phyloP scores from a whole-genome alignment of 2,888 invertebrate genomes.

The Epinotia ramella region DNA sequence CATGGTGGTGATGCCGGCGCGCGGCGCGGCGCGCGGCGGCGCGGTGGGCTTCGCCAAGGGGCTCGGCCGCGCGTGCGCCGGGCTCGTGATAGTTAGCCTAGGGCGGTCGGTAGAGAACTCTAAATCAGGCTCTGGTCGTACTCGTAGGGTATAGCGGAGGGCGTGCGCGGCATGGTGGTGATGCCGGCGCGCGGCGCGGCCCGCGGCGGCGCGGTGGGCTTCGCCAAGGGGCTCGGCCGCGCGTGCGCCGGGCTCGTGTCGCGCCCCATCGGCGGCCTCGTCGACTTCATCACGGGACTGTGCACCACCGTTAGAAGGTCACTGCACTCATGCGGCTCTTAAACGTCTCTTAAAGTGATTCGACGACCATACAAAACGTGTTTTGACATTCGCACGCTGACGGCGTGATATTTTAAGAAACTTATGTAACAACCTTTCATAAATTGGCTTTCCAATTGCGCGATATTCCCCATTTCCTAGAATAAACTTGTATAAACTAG shows the following conservation, averaged over 20 bases:
- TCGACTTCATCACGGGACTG: conserved; percentile 74
- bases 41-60: conserved; percentile 64
- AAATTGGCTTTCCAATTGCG: too few relatives aligned
- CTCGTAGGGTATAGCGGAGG: conserved; percentile 71
- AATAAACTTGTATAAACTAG: too few relatives aligned
- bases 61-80: conserved; percentile 52
- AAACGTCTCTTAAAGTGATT: too few relatives aligned
- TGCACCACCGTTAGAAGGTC: conserved; percentile 71
- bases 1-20: too few relatives aligned
- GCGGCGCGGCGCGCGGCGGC: conserved; percentile 66
- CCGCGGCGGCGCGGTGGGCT: conserved; percentile 67
- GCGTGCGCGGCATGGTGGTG: conserved; percentile 67
- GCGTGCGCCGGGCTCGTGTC: conserved; percentile 70
- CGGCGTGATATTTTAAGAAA: too few relatives aligned
- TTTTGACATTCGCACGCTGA: too few relatives aligned
- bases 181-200: conserved; percentile 69
- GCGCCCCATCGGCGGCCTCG: conserved; percentile 70
- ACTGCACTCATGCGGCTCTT: too few relatives aligned
- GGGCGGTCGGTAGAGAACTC: too few relatives aligned
- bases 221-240: conserved; percentile 66
- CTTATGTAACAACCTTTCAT: too few relatives aligned
- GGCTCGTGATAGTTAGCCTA: conserved; percentile 52
- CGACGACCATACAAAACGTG: too few relatives aligned
- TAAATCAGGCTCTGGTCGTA: too few relatives aligned
- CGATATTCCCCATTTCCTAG: too few relatives aligned